Evolutionary conservation across 2,113 vertebrate genomes (phyloP).

Genomic region (Gymnobelideus leadbeateri): DNA sequence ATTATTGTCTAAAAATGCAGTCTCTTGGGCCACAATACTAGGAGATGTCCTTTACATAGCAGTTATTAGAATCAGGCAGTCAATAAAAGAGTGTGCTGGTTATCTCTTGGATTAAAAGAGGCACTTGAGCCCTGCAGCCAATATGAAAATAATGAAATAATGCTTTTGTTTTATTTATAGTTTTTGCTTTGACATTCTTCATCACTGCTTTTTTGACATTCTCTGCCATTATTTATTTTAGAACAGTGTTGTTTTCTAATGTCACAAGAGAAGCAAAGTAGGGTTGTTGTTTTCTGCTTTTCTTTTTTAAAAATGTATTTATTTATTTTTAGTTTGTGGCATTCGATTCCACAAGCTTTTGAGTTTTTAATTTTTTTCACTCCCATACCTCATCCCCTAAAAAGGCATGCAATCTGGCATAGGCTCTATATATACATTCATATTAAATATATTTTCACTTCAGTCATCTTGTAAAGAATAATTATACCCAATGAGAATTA

Average conservation of each 20-base stretch:
- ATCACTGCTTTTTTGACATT: neutral
- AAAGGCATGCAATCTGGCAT: no score
- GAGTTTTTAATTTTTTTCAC: no score
- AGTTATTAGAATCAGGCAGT: neutral
- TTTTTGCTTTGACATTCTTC: neutral
- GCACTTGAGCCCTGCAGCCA: neutral
- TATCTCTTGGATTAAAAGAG: neutral
- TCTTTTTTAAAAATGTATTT: no score
- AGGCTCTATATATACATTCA: no score
- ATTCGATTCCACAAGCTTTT: no score
- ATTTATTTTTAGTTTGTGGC: no score
- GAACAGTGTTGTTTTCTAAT: neutral
- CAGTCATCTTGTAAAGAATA: no score
- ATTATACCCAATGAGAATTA: no score
- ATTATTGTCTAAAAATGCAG: neutral
- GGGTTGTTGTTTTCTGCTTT: no score
- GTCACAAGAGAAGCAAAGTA: no score
- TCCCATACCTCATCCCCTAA: no score
- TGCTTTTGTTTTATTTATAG: neutral
- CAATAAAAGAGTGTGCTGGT: neutral
- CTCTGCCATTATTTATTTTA: neutral
- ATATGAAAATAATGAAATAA: neutral
- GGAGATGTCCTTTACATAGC: neutral
- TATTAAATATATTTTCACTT: no score
- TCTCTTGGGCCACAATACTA: neutral